Evolutionary conservation across 1,140 invertebrate species (phyloP).

Genomic region (Hycleus cichorii): DNA sequence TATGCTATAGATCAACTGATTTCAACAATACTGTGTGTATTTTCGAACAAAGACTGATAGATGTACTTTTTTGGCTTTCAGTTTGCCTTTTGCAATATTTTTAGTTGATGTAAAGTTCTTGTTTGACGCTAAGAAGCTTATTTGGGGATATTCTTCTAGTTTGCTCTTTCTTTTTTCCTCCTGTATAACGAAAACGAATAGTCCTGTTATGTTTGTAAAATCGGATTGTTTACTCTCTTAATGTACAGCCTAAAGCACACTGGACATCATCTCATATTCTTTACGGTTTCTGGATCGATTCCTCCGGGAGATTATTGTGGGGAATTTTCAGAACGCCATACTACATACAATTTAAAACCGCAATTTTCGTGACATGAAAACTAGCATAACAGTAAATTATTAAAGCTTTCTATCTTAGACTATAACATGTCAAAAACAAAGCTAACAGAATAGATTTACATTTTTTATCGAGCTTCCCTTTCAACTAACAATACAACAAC

Average conservation of each 20-base stretch:
- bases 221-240: constrained; percentile 14
- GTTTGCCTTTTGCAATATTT: too few species aligned
- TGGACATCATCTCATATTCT: constrained; percentile 24
- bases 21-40: too few species aligned
- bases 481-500: too few species aligned
- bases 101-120: too few species aligned
- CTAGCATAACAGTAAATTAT: constrained; percentile 26
- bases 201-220: constrained; percentile 4
- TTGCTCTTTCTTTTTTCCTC: too few species aligned
- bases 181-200: too few species aligned
- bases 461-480: not conserved
- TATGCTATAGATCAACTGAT: too few species aligned
- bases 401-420: constrained; percentile 19
- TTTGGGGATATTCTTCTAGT: too few species aligned
- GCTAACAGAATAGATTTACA: constrained; percentile 8
- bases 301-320: constrained; percentile 9
- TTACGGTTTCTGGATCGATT: constrained; percentile 23
- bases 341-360: constrained; percentile 15
- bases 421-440: constrained; percentile 8
- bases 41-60: too few species aligned
- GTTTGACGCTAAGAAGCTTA: too few species aligned
- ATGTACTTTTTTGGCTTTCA: too few species aligned
- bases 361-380: constrained; percentile 28
- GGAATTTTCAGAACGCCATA: constrained; percentile 6
- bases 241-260: constrained; percentile 14